Base-by-base conservation (phyloP, 1,140 invertebrate genomes). In the Frieseomelitta varia region DNA sequence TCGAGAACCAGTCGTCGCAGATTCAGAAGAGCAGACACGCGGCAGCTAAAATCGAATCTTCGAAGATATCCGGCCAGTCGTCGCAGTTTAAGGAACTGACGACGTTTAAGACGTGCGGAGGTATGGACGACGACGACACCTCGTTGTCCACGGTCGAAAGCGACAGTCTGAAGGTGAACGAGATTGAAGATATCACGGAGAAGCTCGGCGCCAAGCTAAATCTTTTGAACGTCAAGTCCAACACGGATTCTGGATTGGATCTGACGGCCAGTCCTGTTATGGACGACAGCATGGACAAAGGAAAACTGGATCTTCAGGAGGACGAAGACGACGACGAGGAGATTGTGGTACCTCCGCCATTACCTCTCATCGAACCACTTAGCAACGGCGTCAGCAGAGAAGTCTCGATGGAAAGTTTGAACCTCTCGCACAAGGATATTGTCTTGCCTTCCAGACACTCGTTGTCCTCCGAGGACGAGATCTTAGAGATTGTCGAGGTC, bases 1-100 rank as follows among this genome's bases (percentile, higher is more conserved):
- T 99, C 0, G 98, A 98, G 94, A 98, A 98, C 92, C 98, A 98
- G 95, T 97, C 97, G 1, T 96, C 96, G 15, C 97, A 98, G 94
- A 97, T 98, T 75, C 96, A 94, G 74, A 85, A 91, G 53, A 91
- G 86, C 11, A 94, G 94, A 47, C 92, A 94, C 67, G 79, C 83
- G 2, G 56, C 86, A 1, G 78, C 91, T 6, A 92, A 92, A 95
- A 91, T 95, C 93, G 94, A 96, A 92, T 93, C 69, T 91, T 95
- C 73, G 93, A 95, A 93, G 89, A 94, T 85, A 93, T 95, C 91
- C 72, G 90, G 79, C 81, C 92, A 90, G 80, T 85, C 91, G 78
- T 89, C 90, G 61, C 94, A 94, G 51, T 95, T 96, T 69, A 97
- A 96, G 94, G 96, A 97, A 85, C 84, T 96, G 68, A 96, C 95